Evolutionary conservation across 2,113 vertebrate genomes (phyloP).

Genomic region (Amphilophus citrinellus): DNA sequence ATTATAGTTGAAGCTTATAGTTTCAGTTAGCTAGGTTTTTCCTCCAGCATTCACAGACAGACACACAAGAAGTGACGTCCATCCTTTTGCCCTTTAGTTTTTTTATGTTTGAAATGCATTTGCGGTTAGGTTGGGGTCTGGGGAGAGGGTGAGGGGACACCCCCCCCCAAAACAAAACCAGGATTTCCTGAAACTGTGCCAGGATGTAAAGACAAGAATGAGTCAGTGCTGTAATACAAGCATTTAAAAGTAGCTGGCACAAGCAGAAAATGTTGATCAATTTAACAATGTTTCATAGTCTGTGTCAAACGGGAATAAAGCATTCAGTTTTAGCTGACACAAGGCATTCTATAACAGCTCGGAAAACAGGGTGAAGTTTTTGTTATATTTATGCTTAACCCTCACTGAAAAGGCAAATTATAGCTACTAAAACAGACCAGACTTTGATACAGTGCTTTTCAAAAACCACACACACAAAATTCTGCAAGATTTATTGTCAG

Average conservation of each 20-base stretch:
- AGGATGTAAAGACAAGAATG: slow-evolving; percentile 10
- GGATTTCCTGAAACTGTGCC: slow-evolving; percentile 46
- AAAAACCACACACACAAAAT: not conserved
- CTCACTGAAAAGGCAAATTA: not conserved
- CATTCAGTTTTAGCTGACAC: not conserved
- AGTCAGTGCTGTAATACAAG: not conserved
- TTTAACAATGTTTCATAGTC: not conserved
- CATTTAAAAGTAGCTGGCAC: slow-evolving; percentile 17
- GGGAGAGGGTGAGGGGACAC: no score
- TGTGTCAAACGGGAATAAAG: not conserved
- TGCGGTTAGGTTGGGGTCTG: not conserved
- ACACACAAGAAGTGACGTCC: not conserved
- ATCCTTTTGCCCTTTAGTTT: not conserved
- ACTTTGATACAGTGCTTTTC: not conserved
- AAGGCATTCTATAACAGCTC: not conserved
- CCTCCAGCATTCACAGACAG: not conserved
- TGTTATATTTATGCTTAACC: not conserved
- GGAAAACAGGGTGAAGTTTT: not conserved
- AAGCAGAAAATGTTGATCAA: not conserved
- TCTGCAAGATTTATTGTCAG: not conserved
- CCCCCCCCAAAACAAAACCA: not conserved
- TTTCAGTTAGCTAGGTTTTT: not conserved
- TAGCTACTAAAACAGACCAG: not conserved
- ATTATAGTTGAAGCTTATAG: not conserved
- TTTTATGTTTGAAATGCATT: not conserved